These are phyloP conservation scores for Cephalopholis sonnerati DNA, from an alignment of 2,113 vertebrate genomes.

Conservation along the genomic window DNA sequence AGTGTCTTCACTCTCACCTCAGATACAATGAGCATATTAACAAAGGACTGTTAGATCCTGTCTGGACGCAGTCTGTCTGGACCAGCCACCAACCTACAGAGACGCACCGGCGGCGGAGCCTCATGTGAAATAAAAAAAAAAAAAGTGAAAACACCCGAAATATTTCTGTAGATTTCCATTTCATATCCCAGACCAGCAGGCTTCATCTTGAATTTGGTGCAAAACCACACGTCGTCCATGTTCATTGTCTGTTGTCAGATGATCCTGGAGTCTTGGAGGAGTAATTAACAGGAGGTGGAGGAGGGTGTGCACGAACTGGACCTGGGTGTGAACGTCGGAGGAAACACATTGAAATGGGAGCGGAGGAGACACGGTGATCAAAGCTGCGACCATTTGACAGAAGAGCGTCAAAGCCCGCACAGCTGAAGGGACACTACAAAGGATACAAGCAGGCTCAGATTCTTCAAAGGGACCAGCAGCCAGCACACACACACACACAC, in stretches of 20 bases:
- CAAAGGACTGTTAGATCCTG: slow-evolving; percentile 70
- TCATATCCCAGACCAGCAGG: background rate
- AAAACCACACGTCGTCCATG: background rate
- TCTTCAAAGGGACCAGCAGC: slow-evolving; percentile 51
- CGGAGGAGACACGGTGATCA: slow-evolving; percentile 67
- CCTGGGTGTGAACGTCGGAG: slow-evolving; percentile 69
- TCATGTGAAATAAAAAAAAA: background rate
- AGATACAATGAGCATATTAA: slow-evolving; percentile 39
- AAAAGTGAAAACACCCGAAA: background rate
- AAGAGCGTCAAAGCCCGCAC: slow-evolving; percentile 51
- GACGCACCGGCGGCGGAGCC: background rate
- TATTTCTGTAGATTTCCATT: background rate
- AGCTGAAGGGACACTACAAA: slow-evolving; percentile 3
- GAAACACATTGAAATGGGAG: slow-evolving; percentile 59
- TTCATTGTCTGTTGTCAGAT: slow-evolving; percentile 65
- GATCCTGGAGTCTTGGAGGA: slow-evolving; percentile 37
- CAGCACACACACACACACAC: background rate
- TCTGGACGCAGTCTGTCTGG: slow-evolving; percentile 26
- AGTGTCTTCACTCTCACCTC: slow-evolving; percentile 74
- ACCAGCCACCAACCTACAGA: background rate
- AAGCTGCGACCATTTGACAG: slow-evolving; percentile 72
- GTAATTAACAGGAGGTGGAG: slow-evolving; percentile 21
- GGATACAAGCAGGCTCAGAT: slow-evolving; percentile 12
- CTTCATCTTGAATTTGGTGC: background rate
- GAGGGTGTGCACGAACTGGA: slow-evolving; percentile 17